These are phyloP conservation scores for Lagopus muta DNA, from an alignment of 2,113 vertebrate genomes.

Conservation along the genomic window DNA sequence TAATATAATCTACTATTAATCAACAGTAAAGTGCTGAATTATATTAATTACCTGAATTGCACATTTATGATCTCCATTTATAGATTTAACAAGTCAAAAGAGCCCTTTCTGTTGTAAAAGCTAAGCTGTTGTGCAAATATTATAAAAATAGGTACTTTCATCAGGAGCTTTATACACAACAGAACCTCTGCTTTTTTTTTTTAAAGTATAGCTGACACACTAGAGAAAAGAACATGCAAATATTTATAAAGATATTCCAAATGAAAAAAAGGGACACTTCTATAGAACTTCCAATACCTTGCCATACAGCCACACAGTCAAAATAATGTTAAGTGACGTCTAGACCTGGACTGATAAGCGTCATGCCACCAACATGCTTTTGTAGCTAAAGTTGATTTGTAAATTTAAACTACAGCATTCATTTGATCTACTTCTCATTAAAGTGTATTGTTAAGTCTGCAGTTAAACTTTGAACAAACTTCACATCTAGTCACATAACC, in stretches of 20 bases:
- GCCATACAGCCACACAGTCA: constrained; percentile 65
- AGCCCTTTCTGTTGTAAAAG: constrained; percentile 93
- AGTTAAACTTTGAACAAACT: constrained; percentile 73
- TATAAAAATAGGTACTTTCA: constrained; percentile 71
- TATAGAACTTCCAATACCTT: constrained; percentile 67
- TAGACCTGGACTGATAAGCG: constrained; percentile 76
- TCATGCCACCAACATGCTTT: constrained; percentile 83
- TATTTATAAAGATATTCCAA: constrained; percentile 72
- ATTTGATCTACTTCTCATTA: constrained; percentile 64
- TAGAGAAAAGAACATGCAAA: constrained; percentile 79
- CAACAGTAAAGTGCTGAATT: constrained; percentile 97
- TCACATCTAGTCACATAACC: constrained; percentile 73
- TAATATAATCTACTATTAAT: constrained; percentile 86
- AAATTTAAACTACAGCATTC: constrained; percentile 69
- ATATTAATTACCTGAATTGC: constrained; percentile 89
- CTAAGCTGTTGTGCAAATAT: constrained; percentile 85
- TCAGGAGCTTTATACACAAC: constrained; percentile 69
- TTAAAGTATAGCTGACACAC: constrained; percentile 59
- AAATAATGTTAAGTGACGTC: constrained; percentile 71
- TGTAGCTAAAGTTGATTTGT: constrained; percentile 70
- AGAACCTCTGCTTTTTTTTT: constrained; percentile 49
- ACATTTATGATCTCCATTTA: constrained; percentile 79
- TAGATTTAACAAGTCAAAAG: constrained; percentile 84
- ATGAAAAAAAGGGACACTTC: constrained; percentile 69
- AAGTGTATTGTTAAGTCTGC: constrained; percentile 71